phyloP scores from a whole-genome alignment of 1,140 invertebrate genomes.

The Caenorhabditis briggsae region DNA sequence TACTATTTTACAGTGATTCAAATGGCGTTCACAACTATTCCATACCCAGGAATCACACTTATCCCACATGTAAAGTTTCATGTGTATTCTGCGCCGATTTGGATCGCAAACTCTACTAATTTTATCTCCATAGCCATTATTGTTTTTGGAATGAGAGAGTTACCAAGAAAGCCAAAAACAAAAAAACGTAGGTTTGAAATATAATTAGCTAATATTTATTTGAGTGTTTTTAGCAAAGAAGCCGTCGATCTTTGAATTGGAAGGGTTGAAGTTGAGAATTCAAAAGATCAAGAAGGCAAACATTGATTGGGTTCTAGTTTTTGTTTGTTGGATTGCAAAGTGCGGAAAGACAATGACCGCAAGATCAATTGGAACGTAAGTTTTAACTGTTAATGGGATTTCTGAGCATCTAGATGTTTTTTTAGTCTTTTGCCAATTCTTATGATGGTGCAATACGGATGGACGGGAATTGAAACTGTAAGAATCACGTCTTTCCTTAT shows the following conservation, averaged over 20 bases:
- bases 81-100: conserved; percentile 59
- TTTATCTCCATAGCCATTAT: conserved; percentile 61
- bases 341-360: conserved; percentile 33
- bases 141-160: conserved; percentile 49
- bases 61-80: conserved; percentile 58
- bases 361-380: conserved; percentile 52
- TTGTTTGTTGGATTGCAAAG: conserved; percentile 46
- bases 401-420: neutral
- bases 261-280: conserved; percentile 47
- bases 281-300: conserved; percentile 39
- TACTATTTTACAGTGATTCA: conserved; percentile 50
- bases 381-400: neutral
- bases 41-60: conserved; percentile 55
- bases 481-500: conserved; percentile 49
- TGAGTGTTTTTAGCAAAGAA: too few relatives aligned
- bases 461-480: conserved; percentile 52
- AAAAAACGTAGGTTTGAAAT: conserved; percentile 16
- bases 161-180: conserved; percentile 50
- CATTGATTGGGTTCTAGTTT: conserved; percentile 40
- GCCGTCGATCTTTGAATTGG: neutral
- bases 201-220: neutral
- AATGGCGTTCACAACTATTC: conserved; percentile 57
- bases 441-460: conserved; percentile 57
- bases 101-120: conserved; percentile 58
- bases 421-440: conserved; percentile 45